Percentiles rank a stretch among this genome's conserved stretches.
phyloP scores from a whole-genome alignment of 2,888 invertebrate genomes.

The Deroplatys truncata region DNA sequence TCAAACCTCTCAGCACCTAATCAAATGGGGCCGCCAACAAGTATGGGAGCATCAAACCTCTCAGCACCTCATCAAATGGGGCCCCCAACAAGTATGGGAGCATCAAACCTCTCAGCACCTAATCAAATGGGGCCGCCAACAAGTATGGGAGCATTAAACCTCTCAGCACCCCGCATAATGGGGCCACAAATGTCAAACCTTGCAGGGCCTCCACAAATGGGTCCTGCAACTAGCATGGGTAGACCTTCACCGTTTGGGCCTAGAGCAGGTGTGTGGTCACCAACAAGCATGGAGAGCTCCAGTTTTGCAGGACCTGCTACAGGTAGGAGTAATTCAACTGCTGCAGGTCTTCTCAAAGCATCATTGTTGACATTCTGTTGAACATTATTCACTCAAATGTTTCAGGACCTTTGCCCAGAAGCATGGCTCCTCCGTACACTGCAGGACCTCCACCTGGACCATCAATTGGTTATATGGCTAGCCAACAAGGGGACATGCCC shows the following conservation, averaged over 20 bases:
- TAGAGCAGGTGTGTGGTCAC: not conserved
- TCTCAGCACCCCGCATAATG: too few species aligned
- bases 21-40: not conserved
- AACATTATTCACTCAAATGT: not conserved
- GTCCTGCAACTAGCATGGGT: not conserved
- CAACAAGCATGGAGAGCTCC: not conserved
- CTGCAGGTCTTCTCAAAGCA: not conserved
- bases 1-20: not conserved
- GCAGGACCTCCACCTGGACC: too few species aligned
- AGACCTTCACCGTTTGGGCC: too few species aligned
- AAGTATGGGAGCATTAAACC: not conserved
- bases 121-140: not conserved
- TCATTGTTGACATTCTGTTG: not conserved
- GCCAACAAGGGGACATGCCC: not conserved
- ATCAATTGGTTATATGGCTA: too few species aligned
- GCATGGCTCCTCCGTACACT: too few species aligned
- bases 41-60: not conserved
- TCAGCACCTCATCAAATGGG: not conserved
- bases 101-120: not conserved
- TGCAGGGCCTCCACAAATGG: not conserved
- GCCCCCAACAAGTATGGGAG: not conserved
- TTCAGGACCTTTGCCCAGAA: not conserved
- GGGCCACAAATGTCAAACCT: too few species aligned
- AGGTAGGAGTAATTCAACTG: not conserved
- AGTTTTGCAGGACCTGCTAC: not conserved